Evolutionary conservation across 2,888 invertebrate genomes (phyloP), one percentile per base, ranked within the genome.

Genomic region (Drosophila algonquin): DNA sequence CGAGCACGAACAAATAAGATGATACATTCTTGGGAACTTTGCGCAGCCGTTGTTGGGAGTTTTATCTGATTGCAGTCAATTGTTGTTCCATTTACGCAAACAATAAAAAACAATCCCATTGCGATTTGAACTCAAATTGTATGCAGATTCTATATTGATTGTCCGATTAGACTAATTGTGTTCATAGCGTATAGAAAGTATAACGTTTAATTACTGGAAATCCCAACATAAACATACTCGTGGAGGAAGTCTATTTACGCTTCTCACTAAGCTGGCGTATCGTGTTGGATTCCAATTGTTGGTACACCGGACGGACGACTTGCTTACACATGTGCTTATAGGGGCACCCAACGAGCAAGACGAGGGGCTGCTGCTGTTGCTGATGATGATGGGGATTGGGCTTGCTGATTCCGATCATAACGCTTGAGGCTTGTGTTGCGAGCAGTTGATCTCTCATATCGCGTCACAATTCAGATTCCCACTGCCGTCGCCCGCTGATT

Each of bases 401-500:
- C 16, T 32, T 21, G 35, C 32, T 48, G 35, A 46, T 32, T 57
- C 70, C 50, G 51, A 27, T 52, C 67, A 59, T 40, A 59, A 59
- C 35, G 71, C 51, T 9, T 14, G 16, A 46, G 30, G 51, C 71
- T 35, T 46, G 51, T 60, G 71, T 21, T 35, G 52, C 60, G 40
- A 59, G n/a, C 71, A 46, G 51, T 68, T 70, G 71, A 62, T 40
- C 40, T 18, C 21, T 3, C 18, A 12, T 16, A 16, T 16, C 55
- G 44, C 24, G 45, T 55, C n/a, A 27, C 32, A 3, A 14, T 45
- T 69, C 58, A 45, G 70, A 44, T 67, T 70, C 51, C 46, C 54
- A 61, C 53, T 52, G 32, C 52, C 52, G 30, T 16, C 30, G 32
- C 52, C 18, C 69, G 68, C 76, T 87, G 89, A 87, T 83, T 88